A percentile compares a stretch with the other conserved stretches of the same genome.
Evolutionary conservation across 1,140 invertebrate species (phyloP).

Genomic region (Euwallacea fornicatus): DNA sequence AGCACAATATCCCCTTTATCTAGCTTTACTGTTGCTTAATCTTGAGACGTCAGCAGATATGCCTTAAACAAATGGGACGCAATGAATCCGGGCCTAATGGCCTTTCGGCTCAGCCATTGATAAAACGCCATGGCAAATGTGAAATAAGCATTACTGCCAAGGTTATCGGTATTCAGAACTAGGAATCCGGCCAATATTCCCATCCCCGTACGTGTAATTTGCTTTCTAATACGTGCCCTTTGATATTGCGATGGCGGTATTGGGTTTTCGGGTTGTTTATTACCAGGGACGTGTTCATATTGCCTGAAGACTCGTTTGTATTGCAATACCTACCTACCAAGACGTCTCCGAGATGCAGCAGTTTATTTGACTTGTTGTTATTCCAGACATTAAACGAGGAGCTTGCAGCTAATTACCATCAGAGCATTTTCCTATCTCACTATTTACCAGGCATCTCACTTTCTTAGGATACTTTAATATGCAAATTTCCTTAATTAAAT

Average conservation of each 20-base stretch:
- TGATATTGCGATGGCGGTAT: not conserved
- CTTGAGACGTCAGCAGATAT: slow-evolving; percentile 5
- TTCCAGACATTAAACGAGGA: no score
- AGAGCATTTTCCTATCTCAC: no score
- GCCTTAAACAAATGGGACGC: not conserved
- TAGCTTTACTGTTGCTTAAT: not conserved
- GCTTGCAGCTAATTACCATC: no score
- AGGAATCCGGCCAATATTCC: not conserved
- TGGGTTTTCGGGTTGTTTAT: no score
- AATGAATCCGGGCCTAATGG: not conserved
- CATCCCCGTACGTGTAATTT: slow-evolving; percentile 1
- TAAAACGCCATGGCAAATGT: not conserved
- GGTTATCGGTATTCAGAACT: not conserved
- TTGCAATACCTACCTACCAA: no score
- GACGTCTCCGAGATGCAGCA: no score
- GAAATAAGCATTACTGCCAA: not conserved
- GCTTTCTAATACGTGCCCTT: not conserved
- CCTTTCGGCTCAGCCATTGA: not conserved
- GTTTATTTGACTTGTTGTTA: no score
- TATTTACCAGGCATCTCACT: no score
- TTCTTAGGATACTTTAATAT: no score
- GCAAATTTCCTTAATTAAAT: no score
- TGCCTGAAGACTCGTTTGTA: no score
- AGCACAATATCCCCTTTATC: not conserved
- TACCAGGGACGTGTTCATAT: no score